Percentiles rank a stretch among this genome's conserved stretches.
Evolutionary conservation across 2,888 invertebrate genomes (phyloP).

Genomic region (Cephus rjabovi): DNA sequence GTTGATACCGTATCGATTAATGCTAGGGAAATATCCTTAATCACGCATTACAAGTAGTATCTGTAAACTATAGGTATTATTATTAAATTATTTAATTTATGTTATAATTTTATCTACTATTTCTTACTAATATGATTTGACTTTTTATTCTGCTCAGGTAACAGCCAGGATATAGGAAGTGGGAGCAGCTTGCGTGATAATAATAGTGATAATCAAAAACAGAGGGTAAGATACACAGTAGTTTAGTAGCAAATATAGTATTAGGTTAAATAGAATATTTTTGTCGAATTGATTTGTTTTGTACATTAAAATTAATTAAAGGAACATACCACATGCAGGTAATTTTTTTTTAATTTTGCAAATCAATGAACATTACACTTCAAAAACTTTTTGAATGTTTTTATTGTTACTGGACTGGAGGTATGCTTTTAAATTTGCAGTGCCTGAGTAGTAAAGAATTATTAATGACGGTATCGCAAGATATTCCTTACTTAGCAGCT

Average conservation of each 20-base stretch:
- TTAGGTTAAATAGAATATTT: too few relatives aligned
- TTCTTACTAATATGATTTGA: too few relatives aligned
- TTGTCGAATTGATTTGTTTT: not conserved
- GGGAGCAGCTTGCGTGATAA: conserved; percentile 6
- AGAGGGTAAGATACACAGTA: conserved; percentile 65
- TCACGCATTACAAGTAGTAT: too few relatives aligned
- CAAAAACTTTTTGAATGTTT: conserved; percentile 7
- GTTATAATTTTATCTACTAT: too few relatives aligned
- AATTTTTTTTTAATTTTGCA: conserved; percentile 10
- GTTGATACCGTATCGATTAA: too few relatives aligned
- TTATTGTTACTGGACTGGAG: not conserved
- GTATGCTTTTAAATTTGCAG: conserved; percentile 41
- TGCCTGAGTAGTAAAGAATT: conserved; percentile 59
- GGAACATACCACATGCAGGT: not conserved
- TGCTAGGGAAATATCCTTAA: too few relatives aligned
- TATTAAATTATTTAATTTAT: too few relatives aligned
- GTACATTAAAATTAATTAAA: conserved; percentile 4
- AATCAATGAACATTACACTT: conserved; percentile 11
- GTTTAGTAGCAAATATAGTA: not conserved
- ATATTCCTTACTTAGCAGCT: conserved; percentile 41
- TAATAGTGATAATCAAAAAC: conserved; percentile 48
- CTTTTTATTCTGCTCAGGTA: not conserved
- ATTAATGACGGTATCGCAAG: conserved; percentile 48
- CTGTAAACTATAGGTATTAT: too few relatives aligned
- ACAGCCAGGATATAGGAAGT: not conserved